Conservation (phyloP, 2,797 vertebrate species). For the Tragelaphus oryx region DNA sequence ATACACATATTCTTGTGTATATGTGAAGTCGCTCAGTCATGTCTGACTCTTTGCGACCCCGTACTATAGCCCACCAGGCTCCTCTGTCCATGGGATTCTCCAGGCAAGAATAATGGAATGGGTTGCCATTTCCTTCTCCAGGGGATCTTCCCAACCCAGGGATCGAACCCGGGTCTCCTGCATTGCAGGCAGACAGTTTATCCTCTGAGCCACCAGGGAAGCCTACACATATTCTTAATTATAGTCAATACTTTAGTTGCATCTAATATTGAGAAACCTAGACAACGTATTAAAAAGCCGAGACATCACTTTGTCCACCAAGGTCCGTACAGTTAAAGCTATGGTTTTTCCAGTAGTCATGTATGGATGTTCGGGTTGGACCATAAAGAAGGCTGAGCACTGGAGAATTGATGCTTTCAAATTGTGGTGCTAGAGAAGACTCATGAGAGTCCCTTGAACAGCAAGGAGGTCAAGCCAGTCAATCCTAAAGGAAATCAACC, state of each 20-base stretch:
- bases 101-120: too few relatives aligned
- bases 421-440: not conserved
- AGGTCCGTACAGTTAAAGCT: not conserved
- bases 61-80: too few relatives aligned
- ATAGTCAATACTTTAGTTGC: not conserved
- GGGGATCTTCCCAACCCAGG: too few relatives aligned
- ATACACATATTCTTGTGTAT: not conserved
- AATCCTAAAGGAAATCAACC: not conserved
- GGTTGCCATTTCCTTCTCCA: too few relatives aligned
- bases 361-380: rapidly evolving
- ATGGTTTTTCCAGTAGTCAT: not conserved
- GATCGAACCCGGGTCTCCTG: too few relatives aligned
- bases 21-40: too few relatives aligned
- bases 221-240: not conserved
- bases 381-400: not conserved
- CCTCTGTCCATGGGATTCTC: too few relatives aligned
- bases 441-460: not conserved
- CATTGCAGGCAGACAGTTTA: too few relatives aligned
- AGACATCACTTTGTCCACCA: not conserved
- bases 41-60: too few relatives aligned
- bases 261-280: not conserved
- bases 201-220: too few relatives aligned
- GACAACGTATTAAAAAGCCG: not conserved
- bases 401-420: not conserved
- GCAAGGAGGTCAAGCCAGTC: not conserved